Conservation (phyloP, 2,888 invertebrate genomes). For the Penaeus monodon region DNA sequence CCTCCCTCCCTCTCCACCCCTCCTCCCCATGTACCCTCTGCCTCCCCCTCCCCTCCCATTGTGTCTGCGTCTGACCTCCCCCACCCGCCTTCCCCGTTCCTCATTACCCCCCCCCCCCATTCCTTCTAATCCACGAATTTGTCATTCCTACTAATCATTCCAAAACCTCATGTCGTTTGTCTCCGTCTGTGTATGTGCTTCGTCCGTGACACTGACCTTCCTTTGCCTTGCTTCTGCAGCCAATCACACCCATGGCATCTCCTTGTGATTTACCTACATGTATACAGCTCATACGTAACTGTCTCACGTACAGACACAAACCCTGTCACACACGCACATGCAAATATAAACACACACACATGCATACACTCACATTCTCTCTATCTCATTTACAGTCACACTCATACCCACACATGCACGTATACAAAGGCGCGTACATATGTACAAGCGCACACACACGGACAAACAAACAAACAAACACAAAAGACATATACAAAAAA, state of each 20-base stretch:
- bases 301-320: conserved; percentile 7
- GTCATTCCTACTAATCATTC: too few relatives aligned
- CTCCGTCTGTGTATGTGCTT: too few relatives aligned
- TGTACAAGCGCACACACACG: background rate
- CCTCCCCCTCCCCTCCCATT: background rate
- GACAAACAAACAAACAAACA: background rate
- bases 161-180: too few relatives aligned
- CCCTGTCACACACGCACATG: background rate
- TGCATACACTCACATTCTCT: background rate
- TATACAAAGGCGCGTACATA: background rate
- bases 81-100: background rate
- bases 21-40: background rate
- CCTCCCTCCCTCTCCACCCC: conserved; percentile 11
- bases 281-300: conserved; percentile 9
- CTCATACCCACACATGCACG: background rate
- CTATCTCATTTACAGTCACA: too few relatives aligned
- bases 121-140: background rate
- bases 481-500: background rate
- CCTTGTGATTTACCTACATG: background rate
- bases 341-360: background rate
- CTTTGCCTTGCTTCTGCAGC: too few relatives aligned
- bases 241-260: too few relatives aligned
- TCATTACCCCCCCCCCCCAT: background rate
- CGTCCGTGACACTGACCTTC: too few relatives aligned
- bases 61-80: background rate